Percentiles rank a stretch among this genome's conserved stretches.
Conservation (phyloP, 64 coral and sea anemone species). For the Pachyseris speciosa region DNA sequence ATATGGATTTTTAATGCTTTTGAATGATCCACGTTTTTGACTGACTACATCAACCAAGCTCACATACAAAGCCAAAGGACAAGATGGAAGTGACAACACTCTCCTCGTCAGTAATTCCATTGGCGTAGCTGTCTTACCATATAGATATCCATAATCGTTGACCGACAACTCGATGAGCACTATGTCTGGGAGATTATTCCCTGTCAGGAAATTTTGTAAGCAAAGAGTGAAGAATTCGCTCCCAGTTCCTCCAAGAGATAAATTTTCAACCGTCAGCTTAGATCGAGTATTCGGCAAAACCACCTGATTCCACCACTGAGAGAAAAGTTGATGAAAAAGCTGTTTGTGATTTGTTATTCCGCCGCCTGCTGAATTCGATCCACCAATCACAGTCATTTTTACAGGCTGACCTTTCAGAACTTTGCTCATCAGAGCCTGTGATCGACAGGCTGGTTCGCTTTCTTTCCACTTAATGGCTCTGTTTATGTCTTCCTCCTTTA, state of each 20-base stretch:
- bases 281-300: slow-evolving; percentile 47
- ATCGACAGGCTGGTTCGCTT: not conserved
- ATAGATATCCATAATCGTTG: slow-evolving; percentile 66
- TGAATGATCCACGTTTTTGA: slow-evolving; percentile 29
- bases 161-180: slow-evolving; percentile 47
- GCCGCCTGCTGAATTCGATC: slow-evolving; percentile 83
- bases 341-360: slow-evolving; percentile 52
- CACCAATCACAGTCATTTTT: slow-evolving; percentile 87
- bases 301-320: slow-evolving; percentile 68
- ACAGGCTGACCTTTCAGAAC: slow-evolving; percentile 22
- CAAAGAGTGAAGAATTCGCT: slow-evolving; percentile 89
- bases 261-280: slow-evolving; percentile 16
- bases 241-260: slow-evolving; percentile 84
- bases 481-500: not conserved
- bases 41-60: slow-evolving; percentile 54
- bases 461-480: not conserved
- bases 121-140: slow-evolving; percentile 60
- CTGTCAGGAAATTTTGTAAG: slow-evolving; percentile 51
- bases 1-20: slow-evolving; percentile 36
- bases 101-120: slow-evolving; percentile 78
- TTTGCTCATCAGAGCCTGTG: not conserved
- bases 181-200: slow-evolving; percentile 9
- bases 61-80: slow-evolving; percentile 65
- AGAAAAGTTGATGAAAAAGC: slow-evolving; percentile 48
- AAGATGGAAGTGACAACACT: slow-evolving; percentile 54